phyloP scores from a whole-genome alignment of 2,113 vertebrate species.

The Blennius ocellaris region DNA sequence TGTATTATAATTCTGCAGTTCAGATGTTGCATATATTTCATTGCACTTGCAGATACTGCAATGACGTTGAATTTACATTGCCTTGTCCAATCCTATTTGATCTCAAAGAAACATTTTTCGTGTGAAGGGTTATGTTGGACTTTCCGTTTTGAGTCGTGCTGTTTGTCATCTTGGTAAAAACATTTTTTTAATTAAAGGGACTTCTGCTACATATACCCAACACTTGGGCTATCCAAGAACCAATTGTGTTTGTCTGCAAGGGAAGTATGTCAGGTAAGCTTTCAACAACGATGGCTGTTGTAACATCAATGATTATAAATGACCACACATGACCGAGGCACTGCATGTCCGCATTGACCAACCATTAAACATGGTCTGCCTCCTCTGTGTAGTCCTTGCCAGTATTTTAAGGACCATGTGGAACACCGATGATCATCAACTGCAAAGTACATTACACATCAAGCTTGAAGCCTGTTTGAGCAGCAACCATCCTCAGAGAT shows the following conservation, averaged over 20 bases:
- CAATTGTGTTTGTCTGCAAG: not conserved
- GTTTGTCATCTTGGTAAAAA: no score
- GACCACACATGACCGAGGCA: constrained; percentile 35
- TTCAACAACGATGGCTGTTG: constrained; percentile 33
- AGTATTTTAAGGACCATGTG: constrained; percentile 27
- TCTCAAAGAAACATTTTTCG: no score
- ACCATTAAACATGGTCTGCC: constrained; percentile 29
- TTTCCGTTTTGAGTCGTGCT: no score
- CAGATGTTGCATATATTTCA: no score
- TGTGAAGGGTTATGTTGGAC: no score
- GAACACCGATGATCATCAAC: constrained; percentile 29
- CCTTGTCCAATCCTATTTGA: no score
- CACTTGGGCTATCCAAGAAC: no score
- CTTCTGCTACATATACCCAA: no score
- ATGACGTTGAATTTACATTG: no score
- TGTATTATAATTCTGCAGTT: no score
- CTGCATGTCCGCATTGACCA: constrained; percentile 52
- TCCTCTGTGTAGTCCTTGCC: constrained; percentile 38
- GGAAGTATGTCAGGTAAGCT: constrained; percentile 23
- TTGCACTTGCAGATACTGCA: no score
- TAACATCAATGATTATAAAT: constrained; percentile 23
- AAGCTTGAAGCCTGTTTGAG: constrained; percentile 21
- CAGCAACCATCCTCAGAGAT: constrained; percentile 22
- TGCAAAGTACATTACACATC: constrained; percentile 53
- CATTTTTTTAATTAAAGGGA: no score